Conservation (phyloP, 2,888 invertebrate species). For the Sphinx pinastri region DNA sequence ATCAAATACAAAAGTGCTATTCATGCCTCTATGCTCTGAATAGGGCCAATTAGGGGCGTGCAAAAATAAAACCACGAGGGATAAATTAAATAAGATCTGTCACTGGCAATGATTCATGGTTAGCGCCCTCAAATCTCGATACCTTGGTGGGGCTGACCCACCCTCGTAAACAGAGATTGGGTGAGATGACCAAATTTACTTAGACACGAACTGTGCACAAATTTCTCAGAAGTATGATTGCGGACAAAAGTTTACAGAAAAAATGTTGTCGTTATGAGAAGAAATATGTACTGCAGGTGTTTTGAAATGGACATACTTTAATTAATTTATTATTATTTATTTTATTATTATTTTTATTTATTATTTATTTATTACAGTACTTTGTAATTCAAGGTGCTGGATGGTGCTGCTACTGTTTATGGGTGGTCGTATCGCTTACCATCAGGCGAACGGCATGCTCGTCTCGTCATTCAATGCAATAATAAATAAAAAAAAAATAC, state of each 20-base stretch:
- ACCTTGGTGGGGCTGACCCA: conserved; percentile 63
- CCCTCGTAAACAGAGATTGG: conserved; percentile 78
- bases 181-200: conserved; percentile 82
- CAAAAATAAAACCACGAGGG: conserved; percentile 51
- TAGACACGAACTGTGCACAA: conserved; percentile 72
- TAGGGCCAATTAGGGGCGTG: conserved; percentile 15
- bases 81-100: conserved; percentile 72
- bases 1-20: not conserved
- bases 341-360: no score
- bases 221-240: conserved; percentile 59
- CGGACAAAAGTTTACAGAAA: conserved; percentile 28
- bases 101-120: conserved; percentile 72
- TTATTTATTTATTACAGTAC: no score
- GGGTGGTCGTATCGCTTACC: no score
- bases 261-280: not conserved
- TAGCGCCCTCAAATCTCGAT: conserved; percentile 76
- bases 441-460: no score
- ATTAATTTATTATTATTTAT: no score
- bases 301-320: not conserved
- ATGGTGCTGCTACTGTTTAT: no score
- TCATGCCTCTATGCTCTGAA: conserved; percentile 3
- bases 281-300: not conserved
- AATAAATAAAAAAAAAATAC: no score
- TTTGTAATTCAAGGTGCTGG: no score
- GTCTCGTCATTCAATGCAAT: no score